Conservation (phyloP, 2,888 invertebrate genomes). For the Apotomis betuletana region DNA sequence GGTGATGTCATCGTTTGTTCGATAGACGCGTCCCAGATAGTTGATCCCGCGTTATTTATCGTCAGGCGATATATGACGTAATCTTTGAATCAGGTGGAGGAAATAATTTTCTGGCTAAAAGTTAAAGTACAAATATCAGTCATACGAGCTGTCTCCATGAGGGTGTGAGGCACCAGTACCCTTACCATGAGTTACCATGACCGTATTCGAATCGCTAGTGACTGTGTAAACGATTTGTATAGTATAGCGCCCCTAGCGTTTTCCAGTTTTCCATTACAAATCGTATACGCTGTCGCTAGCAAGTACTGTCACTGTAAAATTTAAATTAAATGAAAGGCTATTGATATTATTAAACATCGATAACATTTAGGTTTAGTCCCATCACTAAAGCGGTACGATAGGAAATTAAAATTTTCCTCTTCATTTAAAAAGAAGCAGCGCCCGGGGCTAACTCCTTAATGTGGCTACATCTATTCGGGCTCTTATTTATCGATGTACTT, state of each 20-base stretch:
- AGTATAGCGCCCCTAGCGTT: too few species aligned
- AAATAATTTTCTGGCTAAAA: not conserved
- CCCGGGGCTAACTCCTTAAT: slow-evolving; percentile 81
- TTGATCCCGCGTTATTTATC: slow-evolving; percentile 37
- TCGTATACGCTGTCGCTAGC: too few species aligned
- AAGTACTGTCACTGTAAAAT: too few species aligned
- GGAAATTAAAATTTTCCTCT: slow-evolving; percentile 84
- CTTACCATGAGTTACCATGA: too few species aligned
- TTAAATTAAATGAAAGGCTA: too few species aligned
- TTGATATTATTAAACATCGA: slow-evolving; percentile 10
- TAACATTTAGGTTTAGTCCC: slow-evolving; percentile 42
- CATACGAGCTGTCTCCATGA: too few species aligned
- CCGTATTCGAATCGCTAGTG: too few species aligned
- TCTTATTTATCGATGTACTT: slow-evolving; percentile 46
- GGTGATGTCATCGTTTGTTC: slow-evolving; percentile 36
- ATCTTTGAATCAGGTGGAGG: slow-evolving; percentile 8
- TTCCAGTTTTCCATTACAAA: too few species aligned
- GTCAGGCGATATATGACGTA: slow-evolving; percentile 34
- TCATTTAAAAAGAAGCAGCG: slow-evolving; percentile 82
- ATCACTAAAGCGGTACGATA: slow-evolving; percentile 73
- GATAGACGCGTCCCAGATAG: slow-evolving; percentile 38
- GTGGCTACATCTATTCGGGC: slow-evolving; percentile 70
- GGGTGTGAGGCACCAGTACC: too few species aligned
- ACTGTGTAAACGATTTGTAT: too few species aligned
- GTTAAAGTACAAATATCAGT: too few species aligned